A percentile compares a stretch with the other conserved stretches of the same genome.
Conservation (phyloP, 92 coral and sea anemone genomes). For the Phenganax stokvisi region DNA sequence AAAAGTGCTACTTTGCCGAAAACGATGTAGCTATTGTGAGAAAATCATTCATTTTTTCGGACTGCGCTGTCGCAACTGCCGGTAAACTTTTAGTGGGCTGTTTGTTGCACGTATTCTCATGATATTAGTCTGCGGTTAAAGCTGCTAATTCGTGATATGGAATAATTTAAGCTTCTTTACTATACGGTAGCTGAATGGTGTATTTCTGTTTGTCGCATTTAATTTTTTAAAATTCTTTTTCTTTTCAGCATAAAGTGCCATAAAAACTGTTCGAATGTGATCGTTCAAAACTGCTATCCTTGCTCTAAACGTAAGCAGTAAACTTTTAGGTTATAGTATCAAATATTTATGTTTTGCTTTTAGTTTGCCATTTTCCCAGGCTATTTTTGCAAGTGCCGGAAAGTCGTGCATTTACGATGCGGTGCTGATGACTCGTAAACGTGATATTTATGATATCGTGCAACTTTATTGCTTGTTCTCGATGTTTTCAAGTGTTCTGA, state of each 20-base stretch:
- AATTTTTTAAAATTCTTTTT: conserved; percentile 12
- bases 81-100: conserved; percentile 49
- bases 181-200: neutral
- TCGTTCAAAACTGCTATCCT: conserved; percentile 41
- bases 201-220: neutral
- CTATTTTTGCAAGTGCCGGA: too few relatives aligned
- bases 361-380: neutral
- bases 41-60: conserved; percentile 77
- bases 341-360: conserved; percentile 10
- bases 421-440: too few relatives aligned
- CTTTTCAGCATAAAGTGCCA: conserved; percentile 74
- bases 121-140: conserved; percentile 33
- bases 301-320: conserved; percentile 54
- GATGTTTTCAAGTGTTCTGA: too few relatives aligned
- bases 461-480: too few relatives aligned
- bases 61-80: conserved; percentile 81
- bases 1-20: conserved; percentile 67
- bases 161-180: conserved; percentile 7
- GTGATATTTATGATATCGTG: too few relatives aligned
- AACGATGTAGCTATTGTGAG: conserved; percentile 69
- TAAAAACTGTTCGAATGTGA: conserved; percentile 63
- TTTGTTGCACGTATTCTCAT: conserved; percentile 1
- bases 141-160: neutral
- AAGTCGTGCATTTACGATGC: too few relatives aligned
- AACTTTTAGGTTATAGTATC: neutral